Base-by-base conservation (phyloP, 2,888 invertebrate species). In the Lysandra coridon region DNA sequence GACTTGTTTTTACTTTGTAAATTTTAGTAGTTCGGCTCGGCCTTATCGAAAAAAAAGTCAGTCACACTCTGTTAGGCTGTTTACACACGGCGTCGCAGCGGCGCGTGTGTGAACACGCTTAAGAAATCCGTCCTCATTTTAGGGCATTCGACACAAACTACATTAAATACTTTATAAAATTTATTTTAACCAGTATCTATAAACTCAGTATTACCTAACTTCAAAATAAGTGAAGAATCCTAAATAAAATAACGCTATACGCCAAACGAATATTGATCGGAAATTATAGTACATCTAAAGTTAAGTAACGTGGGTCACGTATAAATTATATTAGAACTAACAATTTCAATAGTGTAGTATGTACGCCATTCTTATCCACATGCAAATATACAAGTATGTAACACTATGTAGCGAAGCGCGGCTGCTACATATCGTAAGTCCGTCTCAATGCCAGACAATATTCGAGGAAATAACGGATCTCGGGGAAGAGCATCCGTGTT, bases 171-270 rank as follows among this genome's bases (percentile, higher is more conserved):
- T 88, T 91, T 92, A 92, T 89, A 92, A 92, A 91, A 88, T 92
- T 92, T 92, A 91, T 91, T 92, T 89, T 87, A 89, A 91, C 89
- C 91, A 91, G 88, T 88, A 88, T 88, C 87, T 90, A 88, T 90
- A 88, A 88, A 87, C 85, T 87, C 88, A 89, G 88, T 84, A 89
- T 87, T 85, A 88, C 83, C 86, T 87, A 82, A 78, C 82, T 85
- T 81, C 84, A 84, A 84, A 81, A 82, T 83, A 83, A 83, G 73
- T 64, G 75, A 81, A 80, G 78, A 80, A 80, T 80, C 78, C 80
- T 82, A 81, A 73, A 80, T 82, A 81, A 73, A 80, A 49, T 79
- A 81, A 80, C 30, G 78, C 33, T 78, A 78, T 30, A 73, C 73
- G 80, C 62, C 69, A 75, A 77, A 82, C 74, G 79, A 76, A 80